Base-by-base conservation (phyloP, 2,797 vertebrate species). In the Chaunax sp. region DNA sequence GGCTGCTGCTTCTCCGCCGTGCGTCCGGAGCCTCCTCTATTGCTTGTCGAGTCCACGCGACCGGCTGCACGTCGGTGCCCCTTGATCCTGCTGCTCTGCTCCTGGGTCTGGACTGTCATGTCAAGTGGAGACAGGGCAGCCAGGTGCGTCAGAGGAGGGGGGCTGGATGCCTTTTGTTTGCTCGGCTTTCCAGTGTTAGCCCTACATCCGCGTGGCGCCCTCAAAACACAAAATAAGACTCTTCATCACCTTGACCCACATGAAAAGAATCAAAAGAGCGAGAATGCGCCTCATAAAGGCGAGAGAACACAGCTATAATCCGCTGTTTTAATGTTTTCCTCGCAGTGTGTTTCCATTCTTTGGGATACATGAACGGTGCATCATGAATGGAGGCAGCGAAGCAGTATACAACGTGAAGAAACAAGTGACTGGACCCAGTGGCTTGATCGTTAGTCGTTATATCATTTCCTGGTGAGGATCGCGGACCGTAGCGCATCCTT, bases 91-190 rank as follows among this genome's bases (percentile, higher is more conserved):
- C 87, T 90, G 86, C 87, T 87, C 81, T 82, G 84, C 80, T 80
- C 83, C 80, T 81, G 89, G 87, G 90, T 90, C 89, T 73, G 92
- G 72, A 90, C 90, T 90, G 91, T 94, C 94, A 95, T 95, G 92
- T 95, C 94, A 94, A 50, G 88, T 73, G 87, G 89, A 85, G 90
- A 90, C 90, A 84, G 88, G 89, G 87, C 89, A 88, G 92, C 90
- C 91, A 88, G 91, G 89, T 91, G 89, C 90, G 91, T 92, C 90
- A 83, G 87, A 89, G 85, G 84, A 82, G 77, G 14, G 81, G 83
- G 88, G 74, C 56, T 77, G 80, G 87, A 78, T 90, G 87, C 80
- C 90, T 93, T 88, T 92, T 92, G 89, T 92, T 90, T 82, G 84
- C 80, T 64, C 67, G 81, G 74, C 78, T 82, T 50, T 72, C 63